These are phyloP conservation scores for Gadus chalcogrammus DNA, from an alignment of 2,113 vertebrate genomes.

Conservation along the genomic window DNA sequence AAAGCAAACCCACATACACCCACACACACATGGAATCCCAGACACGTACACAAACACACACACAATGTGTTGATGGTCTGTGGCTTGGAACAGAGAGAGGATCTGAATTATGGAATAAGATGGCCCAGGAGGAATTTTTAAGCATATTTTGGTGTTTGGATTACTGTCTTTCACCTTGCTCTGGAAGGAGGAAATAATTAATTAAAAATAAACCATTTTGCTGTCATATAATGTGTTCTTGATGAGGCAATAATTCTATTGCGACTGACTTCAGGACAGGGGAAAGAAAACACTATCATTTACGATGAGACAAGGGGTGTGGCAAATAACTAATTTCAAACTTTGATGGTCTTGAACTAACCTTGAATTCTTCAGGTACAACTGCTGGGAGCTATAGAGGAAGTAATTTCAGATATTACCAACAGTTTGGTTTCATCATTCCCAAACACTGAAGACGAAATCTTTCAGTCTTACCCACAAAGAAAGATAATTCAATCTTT, in stretches of 20 bases:
- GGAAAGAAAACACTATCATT: slow-evolving; percentile 42
- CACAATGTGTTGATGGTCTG: slow-evolving; percentile 3
- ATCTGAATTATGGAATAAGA: slow-evolving; percentile 57
- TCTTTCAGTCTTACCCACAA: slow-evolving; percentile 57
- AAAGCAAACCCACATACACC: neutral
- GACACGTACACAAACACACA: too few species aligned
- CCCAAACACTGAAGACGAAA: slow-evolving; percentile 54
- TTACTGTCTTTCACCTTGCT: slow-evolving; percentile 29
- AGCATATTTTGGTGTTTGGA: slow-evolving; percentile 27
- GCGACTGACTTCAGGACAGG: too few species aligned
- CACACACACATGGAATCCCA: too few species aligned
- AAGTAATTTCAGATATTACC: slow-evolving; percentile 71
- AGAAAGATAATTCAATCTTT: slow-evolving; percentile 63
- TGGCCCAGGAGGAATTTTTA: slow-evolving; percentile 33
- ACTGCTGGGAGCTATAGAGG: slow-evolving; percentile 53
- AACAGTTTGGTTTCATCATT: slow-evolving; percentile 58
- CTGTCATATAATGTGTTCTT: too few species aligned
- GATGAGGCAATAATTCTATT: too few species aligned
- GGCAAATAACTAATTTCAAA: slow-evolving; percentile 49
- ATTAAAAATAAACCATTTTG: too few species aligned
- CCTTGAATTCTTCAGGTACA: slow-evolving; percentile 66
- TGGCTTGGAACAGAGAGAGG: slow-evolving; percentile 12
- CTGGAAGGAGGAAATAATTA: too few species aligned
- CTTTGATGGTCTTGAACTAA: slow-evolving; percentile 52
- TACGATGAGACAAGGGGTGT: slow-evolving; percentile 34